phyloP scores from a whole-genome alignment of 2,797 vertebrate species.

The Artibeus lituratus region DNA sequence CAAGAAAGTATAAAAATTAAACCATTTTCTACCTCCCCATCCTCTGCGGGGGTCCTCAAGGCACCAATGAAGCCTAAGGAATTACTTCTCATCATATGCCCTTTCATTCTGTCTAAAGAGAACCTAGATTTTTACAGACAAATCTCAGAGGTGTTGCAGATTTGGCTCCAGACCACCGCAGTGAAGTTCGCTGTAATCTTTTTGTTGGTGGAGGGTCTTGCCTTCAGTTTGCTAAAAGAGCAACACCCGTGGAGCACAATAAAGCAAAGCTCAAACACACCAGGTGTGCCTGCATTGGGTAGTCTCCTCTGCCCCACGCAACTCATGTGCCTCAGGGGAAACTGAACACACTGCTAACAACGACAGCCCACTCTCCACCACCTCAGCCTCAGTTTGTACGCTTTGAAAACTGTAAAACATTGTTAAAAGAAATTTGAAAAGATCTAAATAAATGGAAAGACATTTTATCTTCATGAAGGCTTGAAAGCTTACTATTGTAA shows the following conservation, averaged over 20 bases:
- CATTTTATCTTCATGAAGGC: background rate
- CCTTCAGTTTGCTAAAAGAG: background rate
- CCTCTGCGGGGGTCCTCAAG: background rate
- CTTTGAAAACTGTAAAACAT: conserved; percentile 2
- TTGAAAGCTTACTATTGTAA: background rate
- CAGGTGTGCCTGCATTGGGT: background rate
- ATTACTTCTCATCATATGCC: background rate
- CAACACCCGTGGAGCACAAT: background rate
- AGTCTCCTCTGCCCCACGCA: background rate
- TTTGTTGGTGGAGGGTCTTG: background rate
- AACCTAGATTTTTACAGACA: background rate
- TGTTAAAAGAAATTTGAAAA: background rate
- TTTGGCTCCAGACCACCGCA: background rate
- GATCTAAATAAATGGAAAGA: background rate
- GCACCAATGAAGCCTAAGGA: background rate
- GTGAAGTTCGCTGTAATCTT: background rate
- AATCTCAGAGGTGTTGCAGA: background rate
- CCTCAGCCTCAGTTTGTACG: background rate
- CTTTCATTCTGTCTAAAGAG: background rate
- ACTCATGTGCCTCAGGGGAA: background rate
- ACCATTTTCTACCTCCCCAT: background rate
- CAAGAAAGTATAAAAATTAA: background rate
- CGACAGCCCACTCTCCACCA: background rate
- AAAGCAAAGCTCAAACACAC: background rate
- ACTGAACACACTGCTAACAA: background rate